Percentiles rank a stretch among this genome's conserved stretches.
phyloP scores from a whole-genome alignment of 2,113 vertebrate genomes.

The Strix aluco region DNA sequence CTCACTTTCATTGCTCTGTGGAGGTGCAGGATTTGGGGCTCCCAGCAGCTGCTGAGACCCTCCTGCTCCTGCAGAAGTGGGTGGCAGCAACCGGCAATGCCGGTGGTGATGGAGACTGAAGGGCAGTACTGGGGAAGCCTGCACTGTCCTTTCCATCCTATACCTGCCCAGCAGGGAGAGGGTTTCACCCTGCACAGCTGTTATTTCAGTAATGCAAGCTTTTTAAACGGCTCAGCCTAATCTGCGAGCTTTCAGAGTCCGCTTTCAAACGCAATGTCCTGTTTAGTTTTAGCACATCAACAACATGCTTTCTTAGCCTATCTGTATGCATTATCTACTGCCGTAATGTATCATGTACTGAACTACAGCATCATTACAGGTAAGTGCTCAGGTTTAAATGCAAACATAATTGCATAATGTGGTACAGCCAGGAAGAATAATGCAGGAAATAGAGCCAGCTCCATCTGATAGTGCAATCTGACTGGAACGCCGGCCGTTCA shows the following conservation, averaged over 20 bases:
- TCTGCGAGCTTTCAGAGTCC: conserved; percentile 61
- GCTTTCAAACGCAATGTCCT: conserved; percentile 57
- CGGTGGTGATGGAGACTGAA: fast-evolving
- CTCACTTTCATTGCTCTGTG: fast-evolving
- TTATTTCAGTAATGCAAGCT: background rate
- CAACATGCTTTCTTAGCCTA: conserved; percentile 74
- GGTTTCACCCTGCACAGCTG: background rate
- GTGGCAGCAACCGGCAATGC: background rate
- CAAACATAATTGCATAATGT: conserved; percentile 79
- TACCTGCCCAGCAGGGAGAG: background rate
- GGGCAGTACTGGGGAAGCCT: background rate
- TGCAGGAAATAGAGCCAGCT: conserved; percentile 76
- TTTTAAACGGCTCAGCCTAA: background rate
- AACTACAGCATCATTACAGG: conserved; percentile 74
- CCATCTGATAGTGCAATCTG: conserved; percentile 78
- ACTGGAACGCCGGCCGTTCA: conserved; percentile 60
- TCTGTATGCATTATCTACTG: conserved; percentile 74
- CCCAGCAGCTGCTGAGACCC: background rate
- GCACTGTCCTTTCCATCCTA: background rate
- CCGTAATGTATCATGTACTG: conserved; percentile 75
- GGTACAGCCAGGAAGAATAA: conserved; percentile 75
- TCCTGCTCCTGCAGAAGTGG: background rate
- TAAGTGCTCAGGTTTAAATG: conserved; percentile 81
- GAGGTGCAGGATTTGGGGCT: background rate
- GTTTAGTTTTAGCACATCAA: conserved; percentile 70